These are phyloP conservation scores for Mesembrinibis cayennensis DNA, from an alignment of 2,113 vertebrate genomes.

Conservation along the genomic window DNA sequence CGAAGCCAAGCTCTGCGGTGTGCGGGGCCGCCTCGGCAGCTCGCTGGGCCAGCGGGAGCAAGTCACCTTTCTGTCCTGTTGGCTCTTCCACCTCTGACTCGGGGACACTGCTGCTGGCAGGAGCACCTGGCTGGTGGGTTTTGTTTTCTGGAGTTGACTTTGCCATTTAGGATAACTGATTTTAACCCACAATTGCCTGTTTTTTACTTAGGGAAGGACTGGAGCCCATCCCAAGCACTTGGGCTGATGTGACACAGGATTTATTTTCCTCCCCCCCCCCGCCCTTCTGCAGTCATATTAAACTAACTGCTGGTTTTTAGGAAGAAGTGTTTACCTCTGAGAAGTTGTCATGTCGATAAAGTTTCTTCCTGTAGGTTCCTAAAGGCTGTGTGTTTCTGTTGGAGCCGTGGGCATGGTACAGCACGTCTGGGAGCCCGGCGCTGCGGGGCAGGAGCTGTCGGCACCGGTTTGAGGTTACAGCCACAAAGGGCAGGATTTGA, in stretches of 20 bases:
- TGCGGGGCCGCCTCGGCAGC: not conserved
- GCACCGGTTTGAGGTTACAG: not conserved
- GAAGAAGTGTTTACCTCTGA: not conserved
- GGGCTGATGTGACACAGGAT: not conserved
- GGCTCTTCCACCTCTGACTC: not conserved
- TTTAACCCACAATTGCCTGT: not conserved
- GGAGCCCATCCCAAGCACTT: not conserved
- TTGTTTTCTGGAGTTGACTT: not conserved
- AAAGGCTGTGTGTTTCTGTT: not conserved
- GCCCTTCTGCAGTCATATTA: not conserved
- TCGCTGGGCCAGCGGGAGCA: fast-evolving
- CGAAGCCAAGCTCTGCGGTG: not conserved
- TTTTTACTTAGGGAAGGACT: not conserved
- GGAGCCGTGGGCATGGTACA: not conserved
- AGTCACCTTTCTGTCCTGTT: not conserved
- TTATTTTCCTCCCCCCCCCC: fast-evolving
- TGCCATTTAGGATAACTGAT: not conserved
- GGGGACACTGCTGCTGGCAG: not conserved
- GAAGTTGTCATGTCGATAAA: not conserved
- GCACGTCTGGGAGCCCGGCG: not conserved
- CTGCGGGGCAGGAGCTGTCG: not conserved
- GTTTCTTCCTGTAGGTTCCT: not conserved
- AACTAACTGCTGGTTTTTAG: not conserved
- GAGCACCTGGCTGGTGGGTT: not conserved
- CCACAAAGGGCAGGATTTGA: not conserved